These are phyloP conservation scores for Chymomyza costata DNA, from an alignment of 1,140 invertebrate species.

Conservation along the genomic window DNA sequence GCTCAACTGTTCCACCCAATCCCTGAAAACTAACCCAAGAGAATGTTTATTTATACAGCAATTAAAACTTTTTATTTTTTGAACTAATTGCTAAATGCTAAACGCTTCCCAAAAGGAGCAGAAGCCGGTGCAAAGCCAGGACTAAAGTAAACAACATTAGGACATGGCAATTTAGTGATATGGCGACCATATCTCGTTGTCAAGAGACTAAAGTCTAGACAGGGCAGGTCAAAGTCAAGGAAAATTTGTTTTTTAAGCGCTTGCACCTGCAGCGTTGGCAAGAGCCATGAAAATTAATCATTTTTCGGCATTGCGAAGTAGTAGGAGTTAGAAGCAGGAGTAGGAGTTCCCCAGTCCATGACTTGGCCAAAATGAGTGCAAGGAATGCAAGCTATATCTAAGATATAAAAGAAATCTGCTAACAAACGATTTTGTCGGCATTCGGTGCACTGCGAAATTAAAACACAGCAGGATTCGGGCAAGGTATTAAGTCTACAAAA, in stretches of 20 bases:
- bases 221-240: slow-evolving; percentile 14
- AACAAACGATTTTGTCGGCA: slow-evolving; percentile 7
- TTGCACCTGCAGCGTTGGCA: slow-evolving; percentile 22
- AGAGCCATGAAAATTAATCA: slow-evolving; percentile 16
- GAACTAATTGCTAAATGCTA: slow-evolving; percentile 27
- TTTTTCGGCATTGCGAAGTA: slow-evolving; percentile 8
- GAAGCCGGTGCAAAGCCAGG: slow-evolving; percentile 7
- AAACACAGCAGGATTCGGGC: slow-evolving; percentile 5
- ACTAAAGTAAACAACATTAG: slow-evolving; percentile 42
- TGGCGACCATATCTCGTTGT: slow-evolving; percentile 17
- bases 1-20: no score
- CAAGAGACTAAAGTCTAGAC: no score
- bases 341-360: slow-evolving; percentile 3
- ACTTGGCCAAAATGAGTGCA: slow-evolving; percentile 17
- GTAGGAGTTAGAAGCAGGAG: no score
- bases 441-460: slow-evolving; percentile 7
- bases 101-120: no score
- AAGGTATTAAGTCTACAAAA: no score
- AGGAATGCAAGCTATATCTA: slow-evolving; percentile 16
- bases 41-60: slow-evolving; percentile 24
- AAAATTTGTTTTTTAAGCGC: slow-evolving; percentile 7
- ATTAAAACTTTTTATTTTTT: slow-evolving; percentile 27
- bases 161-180: slow-evolving; percentile 24
- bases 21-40: no score
- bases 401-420: slow-evolving; percentile 25